phyloP scores from a whole-genome alignment of 2,113 vertebrate genomes.

The Petroica traversi region DNA sequence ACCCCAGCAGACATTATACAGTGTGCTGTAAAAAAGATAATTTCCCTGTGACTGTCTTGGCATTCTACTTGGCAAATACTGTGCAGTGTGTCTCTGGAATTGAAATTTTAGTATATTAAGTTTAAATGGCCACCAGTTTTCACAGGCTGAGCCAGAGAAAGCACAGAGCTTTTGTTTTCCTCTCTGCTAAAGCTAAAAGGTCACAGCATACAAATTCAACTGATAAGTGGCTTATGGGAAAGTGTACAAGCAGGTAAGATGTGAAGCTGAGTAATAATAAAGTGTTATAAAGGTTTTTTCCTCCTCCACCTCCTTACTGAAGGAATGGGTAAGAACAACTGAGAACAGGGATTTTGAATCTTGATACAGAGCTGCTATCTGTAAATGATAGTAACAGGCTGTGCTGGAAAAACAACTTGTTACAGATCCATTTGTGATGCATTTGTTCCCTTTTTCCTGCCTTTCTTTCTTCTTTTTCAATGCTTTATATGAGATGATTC shows the following conservation, averaged over 20 bases:
- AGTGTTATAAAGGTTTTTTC: neutral
- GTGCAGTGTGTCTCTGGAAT: fast-evolving
- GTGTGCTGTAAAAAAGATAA: neutral
- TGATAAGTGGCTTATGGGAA: neutral
- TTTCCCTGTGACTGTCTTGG: neutral
- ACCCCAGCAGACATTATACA: neutral
- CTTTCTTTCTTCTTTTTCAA: neutral
- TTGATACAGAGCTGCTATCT: neutral
- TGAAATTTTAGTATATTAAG: neutral
- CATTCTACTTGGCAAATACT: neutral
- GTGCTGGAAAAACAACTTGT: neutral
- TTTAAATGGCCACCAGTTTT: neutral
- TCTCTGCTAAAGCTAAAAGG: neutral
- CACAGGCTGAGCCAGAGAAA: neutral
- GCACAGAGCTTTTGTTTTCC: neutral
- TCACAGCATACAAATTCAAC: neutral
- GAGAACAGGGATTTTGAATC: neutral
- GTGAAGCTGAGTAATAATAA: neutral
- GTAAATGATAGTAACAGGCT: neutral
- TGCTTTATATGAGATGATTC: neutral
- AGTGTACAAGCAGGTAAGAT: neutral
- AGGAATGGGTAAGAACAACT: neutral
- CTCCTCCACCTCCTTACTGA: neutral
- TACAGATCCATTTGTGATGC: neutral
- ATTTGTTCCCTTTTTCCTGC: neutral